phyloP scores from a whole-genome alignment of 2,797 vertebrate genomes.

The Acrossocheilus fasciatus region DNA sequence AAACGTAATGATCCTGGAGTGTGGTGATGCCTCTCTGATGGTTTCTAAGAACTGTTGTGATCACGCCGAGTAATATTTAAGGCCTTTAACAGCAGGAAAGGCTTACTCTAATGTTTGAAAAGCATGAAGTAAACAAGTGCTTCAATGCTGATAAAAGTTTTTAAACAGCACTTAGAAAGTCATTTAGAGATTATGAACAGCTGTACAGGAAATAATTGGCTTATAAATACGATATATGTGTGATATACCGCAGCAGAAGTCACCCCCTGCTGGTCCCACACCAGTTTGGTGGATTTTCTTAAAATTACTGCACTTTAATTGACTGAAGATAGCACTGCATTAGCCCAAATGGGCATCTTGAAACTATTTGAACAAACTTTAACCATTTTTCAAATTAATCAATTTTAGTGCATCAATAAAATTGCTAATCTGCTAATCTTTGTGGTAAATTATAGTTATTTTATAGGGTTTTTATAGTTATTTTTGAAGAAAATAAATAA shows the following conservation, averaged over 20 bases:
- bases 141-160: slow-evolving; percentile 32
- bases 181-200: slow-evolving; percentile 38
- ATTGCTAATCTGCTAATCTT: neutral
- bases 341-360: neutral
- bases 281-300: neutral
- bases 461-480: no score
- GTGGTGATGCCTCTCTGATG: slow-evolving; percentile 43
- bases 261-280: neutral
- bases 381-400: neutral
- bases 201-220: slow-evolving; percentile 37
- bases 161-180: slow-evolving; percentile 48
- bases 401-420: neutral
- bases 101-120: slow-evolving; percentile 20
- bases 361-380: neutral
- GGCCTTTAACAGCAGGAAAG: slow-evolving; percentile 40
- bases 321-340: neutral
- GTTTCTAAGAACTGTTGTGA: slow-evolving; percentile 71
- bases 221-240: slow-evolving; percentile 18
- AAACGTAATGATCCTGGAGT: slow-evolving; percentile 62
- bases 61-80: slow-evolving; percentile 19
- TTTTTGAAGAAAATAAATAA: neutral
- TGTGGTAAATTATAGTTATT: neutral
- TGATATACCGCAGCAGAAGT: neutral
- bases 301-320: neutral
- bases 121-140: slow-evolving; percentile 43